Evolutionary conservation across 2,797 vertebrate species (phyloP).

Genomic region (Intellagama lesueurii): DNA sequence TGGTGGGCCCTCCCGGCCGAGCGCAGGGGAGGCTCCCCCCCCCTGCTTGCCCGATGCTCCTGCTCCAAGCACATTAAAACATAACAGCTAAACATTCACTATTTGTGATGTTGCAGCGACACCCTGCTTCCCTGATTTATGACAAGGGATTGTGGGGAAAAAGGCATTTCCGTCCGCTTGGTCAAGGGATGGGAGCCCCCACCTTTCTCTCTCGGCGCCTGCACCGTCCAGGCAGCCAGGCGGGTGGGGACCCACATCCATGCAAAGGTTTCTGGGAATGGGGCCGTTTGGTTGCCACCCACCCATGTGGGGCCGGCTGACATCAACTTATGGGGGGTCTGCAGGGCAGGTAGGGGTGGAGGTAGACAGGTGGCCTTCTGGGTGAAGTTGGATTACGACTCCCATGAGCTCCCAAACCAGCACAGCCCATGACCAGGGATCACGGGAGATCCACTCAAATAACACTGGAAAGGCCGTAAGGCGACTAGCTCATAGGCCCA

Average conservation of each 20-base stretch:
- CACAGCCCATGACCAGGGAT: too few species aligned
- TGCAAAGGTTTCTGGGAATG: neutral
- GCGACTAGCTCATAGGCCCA: neutral
- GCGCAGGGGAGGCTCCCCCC: neutral
- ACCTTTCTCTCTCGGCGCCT: neutral
- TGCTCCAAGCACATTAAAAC: slow-evolving; percentile 54
- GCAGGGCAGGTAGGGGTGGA: too few species aligned
- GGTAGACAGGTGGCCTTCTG: neutral
- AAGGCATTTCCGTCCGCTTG: slow-evolving; percentile 41
- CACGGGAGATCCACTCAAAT: too few species aligned
- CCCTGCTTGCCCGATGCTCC: slow-evolving; percentile 17
- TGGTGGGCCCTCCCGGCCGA: neutral
- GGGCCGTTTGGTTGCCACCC: rapidly evolving
- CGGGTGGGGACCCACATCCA: neutral
- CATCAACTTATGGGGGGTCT: neutral
- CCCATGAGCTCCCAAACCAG: neutral
- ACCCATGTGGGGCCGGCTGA: neutral
- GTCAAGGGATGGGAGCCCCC: too few species aligned
- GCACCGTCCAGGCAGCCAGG: too few species aligned
- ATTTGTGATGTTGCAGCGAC: slow-evolving; percentile 55
- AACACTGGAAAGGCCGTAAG: neutral
- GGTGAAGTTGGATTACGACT: neutral
- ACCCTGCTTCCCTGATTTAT: slow-evolving; percentile 72
- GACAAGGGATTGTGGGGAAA: slow-evolving; percentile 70
- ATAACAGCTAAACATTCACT: slow-evolving; percentile 51